phyloP scores from a whole-genome alignment of 2,797 vertebrate species.

The Argyrosomus regius region DNA sequence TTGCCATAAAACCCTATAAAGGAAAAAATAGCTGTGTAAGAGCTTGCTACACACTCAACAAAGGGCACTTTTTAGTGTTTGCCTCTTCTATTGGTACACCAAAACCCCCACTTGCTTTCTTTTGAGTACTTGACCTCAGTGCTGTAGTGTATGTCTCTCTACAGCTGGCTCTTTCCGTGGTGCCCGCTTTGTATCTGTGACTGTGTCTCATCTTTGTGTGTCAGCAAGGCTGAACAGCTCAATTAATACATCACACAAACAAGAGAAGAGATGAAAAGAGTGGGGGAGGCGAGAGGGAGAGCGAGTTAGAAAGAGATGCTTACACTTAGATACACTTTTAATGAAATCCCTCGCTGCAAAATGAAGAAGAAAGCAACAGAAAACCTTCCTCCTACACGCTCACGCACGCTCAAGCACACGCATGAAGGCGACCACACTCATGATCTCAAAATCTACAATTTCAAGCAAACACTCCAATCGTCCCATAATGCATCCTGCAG shows the following conservation, averaged over 20 bases:
- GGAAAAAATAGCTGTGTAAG: background rate
- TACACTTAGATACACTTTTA: conserved; percentile 18
- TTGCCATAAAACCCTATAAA: background rate
- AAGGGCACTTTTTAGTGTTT: conserved; percentile 30
- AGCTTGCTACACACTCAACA: conserved; percentile 13
- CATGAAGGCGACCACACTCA: background rate
- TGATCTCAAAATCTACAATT: background rate
- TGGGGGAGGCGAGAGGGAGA: background rate
- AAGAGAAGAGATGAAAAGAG: conserved; percentile 17
- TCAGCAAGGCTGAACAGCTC: conserved; percentile 34
- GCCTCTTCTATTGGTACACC: conserved; percentile 11
- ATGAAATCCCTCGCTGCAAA: conserved; percentile 16
- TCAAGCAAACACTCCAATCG: background rate
- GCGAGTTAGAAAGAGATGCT: background rate
- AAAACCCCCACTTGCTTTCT: background rate
- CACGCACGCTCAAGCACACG: background rate
- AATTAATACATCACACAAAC: conserved; percentile 38
- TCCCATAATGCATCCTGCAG: background rate
- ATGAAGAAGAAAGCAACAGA: conserved; percentile 9
- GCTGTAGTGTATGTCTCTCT: background rate
- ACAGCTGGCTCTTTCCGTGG: conserved; percentile 1
- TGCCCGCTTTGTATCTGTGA: conserved; percentile 2
- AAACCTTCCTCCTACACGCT: conserved; percentile 3
- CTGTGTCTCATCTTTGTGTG: background rate
- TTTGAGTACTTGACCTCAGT: conserved; percentile 31